Conservation (phyloP, 2,797 vertebrate species). For the Falco concolor region DNA sequence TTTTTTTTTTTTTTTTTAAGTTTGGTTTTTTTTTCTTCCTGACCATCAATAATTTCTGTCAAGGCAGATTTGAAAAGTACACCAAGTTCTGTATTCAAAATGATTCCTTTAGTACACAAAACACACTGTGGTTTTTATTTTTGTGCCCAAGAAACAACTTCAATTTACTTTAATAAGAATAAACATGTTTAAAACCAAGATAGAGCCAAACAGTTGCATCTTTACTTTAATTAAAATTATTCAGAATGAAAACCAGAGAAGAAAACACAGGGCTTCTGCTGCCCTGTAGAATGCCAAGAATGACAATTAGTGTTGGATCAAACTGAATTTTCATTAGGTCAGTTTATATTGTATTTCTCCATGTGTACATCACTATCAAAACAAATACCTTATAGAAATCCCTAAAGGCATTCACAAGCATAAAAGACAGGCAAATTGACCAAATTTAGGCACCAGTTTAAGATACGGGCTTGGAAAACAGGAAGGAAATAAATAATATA, state of each 20-base stretch:
- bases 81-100: background rate
- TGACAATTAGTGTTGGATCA: conserved; percentile 7
- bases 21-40: background rate
- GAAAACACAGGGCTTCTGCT: background rate
- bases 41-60: background rate
- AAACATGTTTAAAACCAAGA: conserved; percentile 2
- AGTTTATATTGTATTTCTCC: conserved; percentile 31
- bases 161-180: background rate
- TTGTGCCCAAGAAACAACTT: background rate
- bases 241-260: background rate
- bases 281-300: conserved; percentile 11
- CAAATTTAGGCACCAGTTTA: background rate
- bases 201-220: background rate
- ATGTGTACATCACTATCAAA: background rate
- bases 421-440: background rate
- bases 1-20: background rate
- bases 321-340: conserved; percentile 5
- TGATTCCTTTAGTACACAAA: background rate
- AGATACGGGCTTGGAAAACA: background rate
- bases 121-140: background rate
- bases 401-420: background rate
- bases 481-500: background rate
- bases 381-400: background rate
- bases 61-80: background rate
- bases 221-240: background rate